Evolutionary conservation across 1,140 invertebrate genomes (phyloP), one percentile per base, ranked within the genome.

Genomic region (Neodiprion pinetum): DNA sequence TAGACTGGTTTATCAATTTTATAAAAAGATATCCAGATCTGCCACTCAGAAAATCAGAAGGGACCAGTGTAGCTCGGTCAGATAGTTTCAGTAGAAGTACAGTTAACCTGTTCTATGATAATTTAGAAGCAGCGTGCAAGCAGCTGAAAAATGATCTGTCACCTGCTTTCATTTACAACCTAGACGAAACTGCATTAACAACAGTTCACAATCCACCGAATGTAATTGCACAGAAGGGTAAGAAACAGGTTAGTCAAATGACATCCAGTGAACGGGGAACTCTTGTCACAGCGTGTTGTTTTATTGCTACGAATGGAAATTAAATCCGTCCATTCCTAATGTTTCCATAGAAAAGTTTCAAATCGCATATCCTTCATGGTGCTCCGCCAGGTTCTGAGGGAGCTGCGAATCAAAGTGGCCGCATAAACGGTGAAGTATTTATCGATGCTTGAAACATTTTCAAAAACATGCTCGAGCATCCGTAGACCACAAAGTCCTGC

Each of bases 151-250:
- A 74, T 61, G 65, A 76, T 9, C 80, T 83, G 67, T 2, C 50
- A 21, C 23, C 76, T 7, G 70, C 73, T 17, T 61, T 69, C 76
- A 88, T 90, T 67, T 88, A 78, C 72, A 89, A 90, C 79, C 78
- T 88, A 28, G 89, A 90, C 80, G 90, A 90, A 79, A 90, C 87
- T 7, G 89, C 88, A 14, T 77, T 89, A 61, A 87, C 85, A 48
- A 90, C 88, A 12, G 87, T 90, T 5, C 82, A 84, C 40, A 81
- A 81, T 67, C 82, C 84, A 21, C 17, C 17, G 17, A 21, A 21
- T 21, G 17, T 21, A 21, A 21, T 21, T 21, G 17, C 17, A 21
- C 17, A 21, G 17, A 21, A 21, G 17, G 17, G 17, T 21, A 21
- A 21, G 17, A 21, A 21, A 21, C 17, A 21, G 17, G 17, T 21